phyloP scores from a whole-genome alignment of 2,797 vertebrate genomes.

The Phylloscopus collybita region DNA sequence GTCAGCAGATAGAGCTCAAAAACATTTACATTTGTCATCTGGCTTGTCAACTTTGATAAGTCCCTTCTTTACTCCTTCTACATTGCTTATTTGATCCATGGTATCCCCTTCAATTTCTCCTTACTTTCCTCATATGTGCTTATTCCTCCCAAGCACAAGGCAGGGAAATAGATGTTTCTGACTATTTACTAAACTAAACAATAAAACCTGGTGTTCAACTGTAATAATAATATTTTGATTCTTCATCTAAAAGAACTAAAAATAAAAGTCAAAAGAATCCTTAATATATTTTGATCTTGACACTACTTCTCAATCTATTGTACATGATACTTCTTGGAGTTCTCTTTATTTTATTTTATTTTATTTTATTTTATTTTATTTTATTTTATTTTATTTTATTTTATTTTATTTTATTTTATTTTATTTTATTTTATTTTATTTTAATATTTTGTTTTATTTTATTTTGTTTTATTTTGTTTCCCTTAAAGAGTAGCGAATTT shows the following conservation, averaged over 20 bases:
- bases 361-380: background rate
- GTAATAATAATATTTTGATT: background rate
- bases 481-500: background rate
- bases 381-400: background rate
- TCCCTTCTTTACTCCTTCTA: background rate
- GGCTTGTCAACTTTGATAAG: background rate
- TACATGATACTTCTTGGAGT: background rate
- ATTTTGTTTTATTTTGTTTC: background rate
- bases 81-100: background rate
- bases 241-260: background rate
- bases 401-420: background rate
- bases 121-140: background rate
- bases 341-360: background rate
- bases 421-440: background rate
- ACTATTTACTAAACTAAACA: background rate
- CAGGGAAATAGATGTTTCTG: background rate
- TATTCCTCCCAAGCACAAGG: background rate
- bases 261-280: fast-evolving
- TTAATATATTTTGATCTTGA: background rate
- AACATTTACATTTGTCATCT: background rate
- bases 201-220: background rate
- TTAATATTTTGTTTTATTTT: background rate
- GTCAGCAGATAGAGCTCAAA: background rate
- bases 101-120: background rate
- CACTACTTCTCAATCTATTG: background rate